Evolutionary conservation across 2,797 vertebrate species (phyloP), one percentile per base, ranked within the genome.

Genomic region (Tapera naevia): DNA sequence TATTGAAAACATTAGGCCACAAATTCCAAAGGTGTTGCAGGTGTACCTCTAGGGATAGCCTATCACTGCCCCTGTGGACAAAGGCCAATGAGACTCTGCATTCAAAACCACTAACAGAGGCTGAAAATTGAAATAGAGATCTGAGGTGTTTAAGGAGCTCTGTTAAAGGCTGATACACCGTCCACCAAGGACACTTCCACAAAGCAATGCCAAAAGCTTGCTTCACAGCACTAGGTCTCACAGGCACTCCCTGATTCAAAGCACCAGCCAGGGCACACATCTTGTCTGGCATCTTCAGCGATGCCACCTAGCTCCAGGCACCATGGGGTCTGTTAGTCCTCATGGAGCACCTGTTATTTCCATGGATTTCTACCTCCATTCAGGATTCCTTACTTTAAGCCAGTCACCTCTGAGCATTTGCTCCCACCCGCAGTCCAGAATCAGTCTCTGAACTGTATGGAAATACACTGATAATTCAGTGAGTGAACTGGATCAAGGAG

Each of bases 231-330:
- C 28, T 13, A 11, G 56, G 43, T 58, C 46, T 32, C 23, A 32
- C 25, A 24, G 58, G 46, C 57, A 58, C 22, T 39, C 70, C 32
- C 81, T 60, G 33, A 85, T 7, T 17, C 16, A 32, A 74, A 65
- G 21, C 3, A 3, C 43, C 56, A 86, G 24, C 25, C 28, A 27
- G 12, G 18, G 5, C 17, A 71, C 17, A 8, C 10, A 54, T 46
- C 35, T 43, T 48, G 25, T 10, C 45, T 2, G 1, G 28, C 41
- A 71, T 18, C 39, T 71, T 62, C 51, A 71, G 53, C 25, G 41
- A 25, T 3, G 0, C 46, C 58, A 54, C 25, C 6, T 1, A 0
- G 32, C 48, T 62, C 45, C 24, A 71, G 30, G 33, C 60, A 80
- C 24, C 30, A 54, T 22, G 39, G 80, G 35, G 43, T n/a, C 43